These are phyloP conservation scores for Geococcyx californianus DNA, from an alignment of 2,113 vertebrate species.

Conservation along the genomic window DNA sequence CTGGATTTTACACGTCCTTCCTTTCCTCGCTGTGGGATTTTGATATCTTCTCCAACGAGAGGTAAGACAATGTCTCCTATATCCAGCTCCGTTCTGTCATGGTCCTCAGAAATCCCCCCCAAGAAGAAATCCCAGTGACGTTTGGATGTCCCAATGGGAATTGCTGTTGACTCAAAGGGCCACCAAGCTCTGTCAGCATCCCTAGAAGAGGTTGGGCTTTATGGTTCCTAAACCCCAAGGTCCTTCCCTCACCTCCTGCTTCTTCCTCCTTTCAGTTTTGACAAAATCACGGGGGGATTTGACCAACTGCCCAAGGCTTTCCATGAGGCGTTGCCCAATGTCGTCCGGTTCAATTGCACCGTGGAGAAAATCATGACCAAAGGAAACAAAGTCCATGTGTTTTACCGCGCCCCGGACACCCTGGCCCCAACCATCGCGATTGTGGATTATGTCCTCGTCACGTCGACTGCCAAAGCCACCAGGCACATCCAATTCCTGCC, in stretches of 20 bases:
- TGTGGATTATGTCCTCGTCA: constrained; percentile 76
- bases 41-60: background rate
- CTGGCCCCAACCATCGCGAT: accelerated
- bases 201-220: too few species aligned
- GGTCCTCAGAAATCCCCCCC: accelerated
- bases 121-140: accelerated
- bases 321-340: background rate
- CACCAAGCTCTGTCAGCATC: accelerated
- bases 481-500: constrained; percentile 80
- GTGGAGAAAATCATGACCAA: constrained; percentile 6
- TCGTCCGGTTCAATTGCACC: background rate
- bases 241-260: background rate
- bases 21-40: background rate
- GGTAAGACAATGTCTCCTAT: background rate
- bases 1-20: constrained; percentile 43
- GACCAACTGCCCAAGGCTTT: constrained; percentile 61
- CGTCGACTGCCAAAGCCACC: constrained; percentile 77
- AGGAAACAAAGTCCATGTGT: background rate
- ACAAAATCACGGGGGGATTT: constrained; percentile 49
- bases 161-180: accelerated
- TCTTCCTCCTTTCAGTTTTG: background rate
- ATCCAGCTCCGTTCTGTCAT: accelerated
- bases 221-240: accelerated
- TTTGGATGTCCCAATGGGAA: background rate
- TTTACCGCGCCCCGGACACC: background rate